A percentile compares a stretch with the other conserved stretches of the same genome.
These are phyloP conservation scores for Cryptocephalus moraei DNA, from an alignment of 2,888 invertebrate species.

Conservation along the genomic window DNA sequence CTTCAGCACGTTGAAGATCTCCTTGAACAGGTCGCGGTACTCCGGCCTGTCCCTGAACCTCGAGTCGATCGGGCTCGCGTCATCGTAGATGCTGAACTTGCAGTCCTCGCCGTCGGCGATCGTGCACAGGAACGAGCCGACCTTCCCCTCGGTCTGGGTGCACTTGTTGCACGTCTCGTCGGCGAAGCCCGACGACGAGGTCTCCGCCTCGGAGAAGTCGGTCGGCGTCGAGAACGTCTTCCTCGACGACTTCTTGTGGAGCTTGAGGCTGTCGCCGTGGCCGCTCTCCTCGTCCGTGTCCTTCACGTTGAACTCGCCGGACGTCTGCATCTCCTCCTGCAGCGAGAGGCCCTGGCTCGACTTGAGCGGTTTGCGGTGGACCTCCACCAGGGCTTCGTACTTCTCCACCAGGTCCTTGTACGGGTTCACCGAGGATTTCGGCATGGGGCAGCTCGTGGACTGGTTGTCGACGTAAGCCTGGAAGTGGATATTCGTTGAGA, in stretches of 20 bases:
- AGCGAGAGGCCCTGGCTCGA: conserved; percentile 40
- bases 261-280: conserved; percentile 42
- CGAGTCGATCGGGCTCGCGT: conserved; percentile 66
- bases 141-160: conserved; percentile 71
- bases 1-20: conserved; percentile 74
- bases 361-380: conserved; percentile 55
- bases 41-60: conserved; percentile 75
- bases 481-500: conserved; percentile 7
- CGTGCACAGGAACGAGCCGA: conserved; percentile 74
- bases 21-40: conserved; percentile 69
- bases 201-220: conserved; percentile 78
- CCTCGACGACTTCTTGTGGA: conserved; percentile 40
- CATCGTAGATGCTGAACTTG: conserved; percentile 74
- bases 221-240: conserved; percentile 63
- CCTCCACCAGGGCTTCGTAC: conserved; percentile 72
- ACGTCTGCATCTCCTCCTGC: conserved; percentile 67
- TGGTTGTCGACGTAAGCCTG: conserved; percentile 13
- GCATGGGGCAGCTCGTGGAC: conserved; percentile 16
- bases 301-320: conserved; percentile 60
- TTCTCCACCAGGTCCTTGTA: conserved; percentile 76
- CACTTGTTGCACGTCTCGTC: conserved; percentile 77
- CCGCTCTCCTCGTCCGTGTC: conserved; percentile 57
- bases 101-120: conserved; percentile 80
- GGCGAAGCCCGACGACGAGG: conserved; percentile 70
- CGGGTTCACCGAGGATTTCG: conserved; percentile 44